Evolutionary conservation across 2,113 vertebrate species (phyloP).

Genomic region (Oncorhynchus keta): DNA sequence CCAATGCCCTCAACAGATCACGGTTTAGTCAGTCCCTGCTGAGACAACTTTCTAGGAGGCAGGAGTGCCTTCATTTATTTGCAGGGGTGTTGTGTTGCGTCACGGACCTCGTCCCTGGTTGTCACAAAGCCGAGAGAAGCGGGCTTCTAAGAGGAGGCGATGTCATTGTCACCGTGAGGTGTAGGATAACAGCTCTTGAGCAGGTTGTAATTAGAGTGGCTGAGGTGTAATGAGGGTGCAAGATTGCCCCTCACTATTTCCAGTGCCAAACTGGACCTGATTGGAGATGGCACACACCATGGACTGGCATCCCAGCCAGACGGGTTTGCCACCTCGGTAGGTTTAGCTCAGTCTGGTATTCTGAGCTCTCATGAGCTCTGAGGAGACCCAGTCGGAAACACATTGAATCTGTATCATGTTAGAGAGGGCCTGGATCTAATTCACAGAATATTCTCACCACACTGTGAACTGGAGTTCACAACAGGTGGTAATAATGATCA

Average conservation of each 20-base stretch:
- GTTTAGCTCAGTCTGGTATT: constrained; percentile 6
- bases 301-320: constrained; percentile 21
- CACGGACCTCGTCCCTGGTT: constrained; percentile 32
- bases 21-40: constrained; percentile 30
- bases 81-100: constrained; percentile 70
- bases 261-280: constrained; percentile 71
- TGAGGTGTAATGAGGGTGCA: constrained; percentile 83
- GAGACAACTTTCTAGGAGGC: constrained; percentile 45
- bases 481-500: constrained; percentile 43
- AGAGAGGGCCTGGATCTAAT: constrained; percentile 8
- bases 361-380: constrained; percentile 16
- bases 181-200: constrained; percentile 81
- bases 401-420: constrained; percentile 4
- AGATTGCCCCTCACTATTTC: constrained; percentile 71
- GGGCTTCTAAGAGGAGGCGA: constrained; percentile 65
- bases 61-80: constrained; percentile 69
- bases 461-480: constrained; percentile 28
- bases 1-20: too few species aligned
- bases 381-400: background rate
- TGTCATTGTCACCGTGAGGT: constrained; percentile 77
- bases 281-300: constrained; percentile 47
- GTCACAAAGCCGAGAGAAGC: constrained; percentile 63
- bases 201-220: constrained; percentile 83
- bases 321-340: constrained; percentile 11
- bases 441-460: constrained; percentile 20